Conservation (phyloP, 53 echinoderm and acorn worm species). For the Henricia sp. region DNA sequence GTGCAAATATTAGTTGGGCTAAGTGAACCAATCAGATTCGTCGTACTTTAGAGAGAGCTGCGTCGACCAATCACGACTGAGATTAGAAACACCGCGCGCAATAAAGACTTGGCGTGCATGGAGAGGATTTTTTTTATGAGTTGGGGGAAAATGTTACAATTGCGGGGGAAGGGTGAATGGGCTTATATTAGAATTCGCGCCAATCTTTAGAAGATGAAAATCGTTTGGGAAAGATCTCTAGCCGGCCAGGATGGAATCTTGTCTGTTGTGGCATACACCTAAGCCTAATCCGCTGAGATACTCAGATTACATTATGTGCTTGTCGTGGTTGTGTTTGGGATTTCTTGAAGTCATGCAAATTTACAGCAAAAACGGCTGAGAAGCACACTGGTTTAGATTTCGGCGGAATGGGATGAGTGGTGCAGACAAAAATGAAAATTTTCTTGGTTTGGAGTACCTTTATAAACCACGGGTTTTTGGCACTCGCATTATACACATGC, state of each 20-base stretch:
- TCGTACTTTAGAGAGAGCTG: not conserved
- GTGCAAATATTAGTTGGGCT: constrained; percentile 21
- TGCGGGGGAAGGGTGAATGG: not conserved
- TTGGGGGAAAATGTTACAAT: not conserved
- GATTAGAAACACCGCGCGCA: not conserved
- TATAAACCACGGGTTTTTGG: no score
- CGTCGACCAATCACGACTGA: not conserved
- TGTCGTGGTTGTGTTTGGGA: not conserved
- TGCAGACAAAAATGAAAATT: no score
- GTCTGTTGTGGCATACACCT: not conserved
- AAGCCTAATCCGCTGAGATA: not conserved
- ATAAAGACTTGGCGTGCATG: not conserved
- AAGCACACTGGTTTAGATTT: no score
- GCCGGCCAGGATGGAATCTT: not conserved
- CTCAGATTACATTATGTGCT: constrained; percentile 13
- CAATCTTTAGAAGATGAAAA: not conserved
- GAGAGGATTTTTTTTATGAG: not conserved
- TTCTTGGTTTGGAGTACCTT: no score
- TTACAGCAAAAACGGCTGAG: no score
- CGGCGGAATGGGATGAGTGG: no score
- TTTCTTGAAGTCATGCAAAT: not conserved
- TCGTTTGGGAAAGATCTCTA: not conserved
- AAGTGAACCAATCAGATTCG: not conserved
- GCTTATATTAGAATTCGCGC: not conserved
- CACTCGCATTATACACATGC: no score